Conservation (phyloP, 2,797 vertebrate genomes). For the Microhierax caerulescens region DNA sequence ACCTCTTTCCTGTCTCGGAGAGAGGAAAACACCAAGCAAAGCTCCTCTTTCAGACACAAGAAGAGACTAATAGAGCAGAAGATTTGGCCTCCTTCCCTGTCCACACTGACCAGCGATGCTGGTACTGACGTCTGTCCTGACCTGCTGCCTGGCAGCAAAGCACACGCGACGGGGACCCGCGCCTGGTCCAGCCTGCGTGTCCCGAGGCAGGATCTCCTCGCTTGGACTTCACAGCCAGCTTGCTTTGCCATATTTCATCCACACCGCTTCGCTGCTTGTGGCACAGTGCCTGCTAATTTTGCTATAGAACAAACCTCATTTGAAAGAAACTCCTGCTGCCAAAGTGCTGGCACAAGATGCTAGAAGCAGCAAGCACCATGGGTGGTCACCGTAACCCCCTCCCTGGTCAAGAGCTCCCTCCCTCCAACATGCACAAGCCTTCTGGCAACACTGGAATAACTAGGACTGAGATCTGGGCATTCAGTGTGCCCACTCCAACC, state of each 20-base stretch:
- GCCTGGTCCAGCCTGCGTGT: neutral
- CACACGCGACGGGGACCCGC: accelerated
- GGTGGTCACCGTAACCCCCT: neutral
- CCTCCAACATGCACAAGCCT: neutral
- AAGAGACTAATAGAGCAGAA: neutral
- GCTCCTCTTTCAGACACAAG: neutral
- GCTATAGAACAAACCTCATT: neutral
- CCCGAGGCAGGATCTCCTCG: neutral
- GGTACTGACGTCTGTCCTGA: neutral
- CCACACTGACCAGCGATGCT: accelerated
- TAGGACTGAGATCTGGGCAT: neutral
- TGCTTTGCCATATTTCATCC: neutral
- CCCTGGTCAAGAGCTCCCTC: neutral
- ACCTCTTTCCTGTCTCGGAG: neutral
- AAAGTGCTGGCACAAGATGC: neutral
- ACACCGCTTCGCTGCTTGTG: neutral
- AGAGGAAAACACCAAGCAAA: neutral
- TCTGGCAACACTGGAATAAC: neutral
- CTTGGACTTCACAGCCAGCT: accelerated
- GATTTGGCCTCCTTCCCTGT: neutral
- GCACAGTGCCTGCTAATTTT: neutral
- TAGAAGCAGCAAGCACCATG: neutral
- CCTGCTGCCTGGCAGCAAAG: neutral
- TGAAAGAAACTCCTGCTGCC: neutral
- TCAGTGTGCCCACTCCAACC: neutral